Evolutionary conservation across 1,140 invertebrate species (phyloP).

Genomic region (Dermatophagoides farinae): DNA sequence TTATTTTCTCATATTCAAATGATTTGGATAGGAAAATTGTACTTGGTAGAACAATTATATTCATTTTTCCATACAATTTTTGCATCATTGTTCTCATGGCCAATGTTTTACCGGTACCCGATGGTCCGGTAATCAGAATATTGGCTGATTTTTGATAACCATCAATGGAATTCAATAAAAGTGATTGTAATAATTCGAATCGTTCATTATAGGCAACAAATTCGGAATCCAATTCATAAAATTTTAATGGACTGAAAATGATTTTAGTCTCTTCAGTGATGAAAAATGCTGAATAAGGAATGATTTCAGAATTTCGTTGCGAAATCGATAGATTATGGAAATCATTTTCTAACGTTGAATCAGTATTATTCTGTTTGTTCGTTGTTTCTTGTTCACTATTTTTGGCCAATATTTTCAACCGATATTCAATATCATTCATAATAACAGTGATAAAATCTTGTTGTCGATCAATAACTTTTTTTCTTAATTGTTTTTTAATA

Average conservation of each 20-base stretch:
- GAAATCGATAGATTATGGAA: neutral
- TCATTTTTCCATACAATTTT: neutral
- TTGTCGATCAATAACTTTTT: neutral
- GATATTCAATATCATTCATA: neutral
- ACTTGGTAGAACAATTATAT: slow-evolving; percentile 5
- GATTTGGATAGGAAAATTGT: slow-evolving; percentile 3
- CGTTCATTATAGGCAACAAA: neutral
- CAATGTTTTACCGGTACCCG: slow-evolving; percentile 94
- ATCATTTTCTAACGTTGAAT: neutral
- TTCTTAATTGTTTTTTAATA: neutral
- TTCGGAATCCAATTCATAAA: neutral
- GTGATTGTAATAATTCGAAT: neutral
- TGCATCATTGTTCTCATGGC: slow-evolving; percentile 68
- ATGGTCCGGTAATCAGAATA: slow-evolving; percentile 93
- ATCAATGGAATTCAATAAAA: neutral
- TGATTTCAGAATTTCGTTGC: neutral
- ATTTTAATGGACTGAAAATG: neutral
- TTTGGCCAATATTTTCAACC: neutral
- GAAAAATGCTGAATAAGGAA: neutral
- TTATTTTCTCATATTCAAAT: slow-evolving; percentile 10
- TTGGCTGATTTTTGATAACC: slow-evolving; percentile 82
- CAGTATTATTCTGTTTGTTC: too few species aligned
- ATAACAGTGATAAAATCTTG: neutral
- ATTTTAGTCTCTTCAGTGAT: neutral
- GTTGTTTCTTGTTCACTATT: too few species aligned